Evolutionary conservation across 2,113 vertebrate genomes (phyloP), one percentile per base, ranked within the genome.

Genomic region (Columba livia): DNA sequence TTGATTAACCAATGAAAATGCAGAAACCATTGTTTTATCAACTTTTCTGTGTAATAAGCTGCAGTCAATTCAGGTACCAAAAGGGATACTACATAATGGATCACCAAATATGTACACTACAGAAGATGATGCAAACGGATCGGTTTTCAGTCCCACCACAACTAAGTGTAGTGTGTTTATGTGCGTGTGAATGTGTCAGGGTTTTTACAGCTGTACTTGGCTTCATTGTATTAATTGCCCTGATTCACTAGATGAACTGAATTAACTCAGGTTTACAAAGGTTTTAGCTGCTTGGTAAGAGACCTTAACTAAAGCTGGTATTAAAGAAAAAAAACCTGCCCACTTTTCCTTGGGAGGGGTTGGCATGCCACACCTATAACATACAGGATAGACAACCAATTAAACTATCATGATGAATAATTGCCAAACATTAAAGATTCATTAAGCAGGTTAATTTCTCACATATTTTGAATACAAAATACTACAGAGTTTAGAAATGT

Each of bases 81-180:
- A 97, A 98, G 90, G 96, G 95, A 97, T 97, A 96, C 88, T 97
- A 97, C 82, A 97, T 93, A 85, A 94, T 79, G 93, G 88, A 88
- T 85, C 82, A 92, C 34, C 87, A 60, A 50, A 54, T 75, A 88
- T 78, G 93, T 88, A 93, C 85, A 88, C 83, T 96, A 92, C 72
- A 67, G 94, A 88, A 87, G 94, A 83, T 95, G 82, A 95, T 79
- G 94, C 87, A 88, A 88, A 94, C 10, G 20, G 62, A 65, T 72
- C 15, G 2, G 73, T 90, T 90, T 94, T 38, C 66, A 95, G 88
- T 81, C 67, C 51, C 80, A 38, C 74, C 89, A 92, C 57, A 42
- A 38, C 84, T 94, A 93, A 80, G 70, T 93, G 92, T 61, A 44
- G 85, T 75, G 72, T 66, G 77, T 78, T 93, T 70, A 23, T 81